Percentiles rank a stretch among this genome's conserved stretches.
Conservation (phyloP, 2,888 invertebrate genomes). For the Cheilosia vulpina region DNA sequence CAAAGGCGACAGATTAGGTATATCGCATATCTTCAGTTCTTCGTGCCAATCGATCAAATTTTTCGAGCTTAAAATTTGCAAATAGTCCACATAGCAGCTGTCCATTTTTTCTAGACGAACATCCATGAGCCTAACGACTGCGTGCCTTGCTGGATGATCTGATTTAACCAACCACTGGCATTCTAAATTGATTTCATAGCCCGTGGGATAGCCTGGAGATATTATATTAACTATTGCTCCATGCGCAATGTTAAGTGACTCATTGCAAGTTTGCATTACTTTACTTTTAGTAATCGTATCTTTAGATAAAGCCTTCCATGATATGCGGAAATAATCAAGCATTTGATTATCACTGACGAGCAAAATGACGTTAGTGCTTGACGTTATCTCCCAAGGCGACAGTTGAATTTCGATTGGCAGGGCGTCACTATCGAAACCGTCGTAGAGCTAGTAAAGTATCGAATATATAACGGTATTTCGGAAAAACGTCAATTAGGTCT, state of each 20-base stretch:
- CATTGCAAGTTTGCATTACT: slow-evolving; percentile 75
- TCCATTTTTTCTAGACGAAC: slow-evolving; percentile 86
- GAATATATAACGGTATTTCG: neutral
- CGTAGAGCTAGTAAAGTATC: slow-evolving; percentile 86
- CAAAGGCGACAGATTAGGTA: slow-evolving; percentile 78
- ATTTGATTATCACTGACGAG: slow-evolving; percentile 82
- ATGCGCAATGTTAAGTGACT: slow-evolving; percentile 77
- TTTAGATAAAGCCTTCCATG: slow-evolving; percentile 79
- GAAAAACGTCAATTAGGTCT: slow-evolving; percentile 6
- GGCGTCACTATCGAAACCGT: slow-evolving; percentile 89
- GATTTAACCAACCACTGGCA: slow-evolving; percentile 91
- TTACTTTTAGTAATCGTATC: slow-evolving; percentile 71
- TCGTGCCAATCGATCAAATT: slow-evolving; percentile 85
- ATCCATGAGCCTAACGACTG: slow-evolving; percentile 85
- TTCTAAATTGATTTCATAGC: slow-evolving; percentile 86
- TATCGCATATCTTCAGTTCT: slow-evolving; percentile 85
- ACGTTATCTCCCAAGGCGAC: slow-evolving; percentile 83
- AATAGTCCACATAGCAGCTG: slow-evolving; percentile 86
- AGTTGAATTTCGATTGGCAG: slow-evolving; percentile 79
- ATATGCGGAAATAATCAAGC: slow-evolving; percentile 78
- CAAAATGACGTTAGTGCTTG: slow-evolving; percentile 87
- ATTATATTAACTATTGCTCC: slow-evolving; percentile 82
- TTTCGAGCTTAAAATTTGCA: slow-evolving; percentile 86
- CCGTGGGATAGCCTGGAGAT: slow-evolving; percentile 91
- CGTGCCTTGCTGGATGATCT: slow-evolving; percentile 85